Evolutionary conservation across 1,140 invertebrate genomes (phyloP), one percentile per base, ranked within the genome.

Genomic region (Vanessa atalanta): DNA sequence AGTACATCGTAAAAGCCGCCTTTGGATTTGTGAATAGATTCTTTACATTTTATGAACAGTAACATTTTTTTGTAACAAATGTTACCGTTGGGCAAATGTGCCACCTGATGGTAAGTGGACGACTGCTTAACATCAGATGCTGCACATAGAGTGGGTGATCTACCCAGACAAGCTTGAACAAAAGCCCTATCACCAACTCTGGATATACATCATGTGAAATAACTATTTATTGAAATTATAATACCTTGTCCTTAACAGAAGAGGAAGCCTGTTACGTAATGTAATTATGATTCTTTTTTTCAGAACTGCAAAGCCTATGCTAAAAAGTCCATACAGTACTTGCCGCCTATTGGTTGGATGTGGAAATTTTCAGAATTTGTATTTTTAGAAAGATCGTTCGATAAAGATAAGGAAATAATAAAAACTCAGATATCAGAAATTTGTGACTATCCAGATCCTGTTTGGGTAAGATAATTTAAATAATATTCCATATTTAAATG

Each of bases 281-380:
- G 12, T 5, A 51, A 43, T 43, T n/a, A 51, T 51, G 14, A 51
- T n/a, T 12, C 2, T 6, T 63, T 82, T 47, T 94, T 95, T 78
- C 83, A 98, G 97, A 98, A 98, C 90, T 98, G 97, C 78, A 99
- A 99, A 95, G 97, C 98, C 12, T 98, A 98, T 93, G 97, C 97
- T 9, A 99, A 99, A 93, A 97, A 98, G 89, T 95, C 96, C 8
- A 96, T 99, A 79, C 95, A 97, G 79, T 98, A 97, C 85, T 94
- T 99, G 72, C 98, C 98, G n/a, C 95, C 98, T 8, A 95, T 99
- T 77, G 98, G 98, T 64, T 99, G 98, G 98, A 95, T 96, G 73
- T 99, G 98, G 98, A 96, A 97, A 93, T 98, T 98, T 91, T 96
- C 96, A 8, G 98, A 99, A 90, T 97, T 96, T 93, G 96, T 99